Base-by-base conservation (phyloP, 2,797 vertebrate species). In the Hemibagrus guttatus region DNA sequence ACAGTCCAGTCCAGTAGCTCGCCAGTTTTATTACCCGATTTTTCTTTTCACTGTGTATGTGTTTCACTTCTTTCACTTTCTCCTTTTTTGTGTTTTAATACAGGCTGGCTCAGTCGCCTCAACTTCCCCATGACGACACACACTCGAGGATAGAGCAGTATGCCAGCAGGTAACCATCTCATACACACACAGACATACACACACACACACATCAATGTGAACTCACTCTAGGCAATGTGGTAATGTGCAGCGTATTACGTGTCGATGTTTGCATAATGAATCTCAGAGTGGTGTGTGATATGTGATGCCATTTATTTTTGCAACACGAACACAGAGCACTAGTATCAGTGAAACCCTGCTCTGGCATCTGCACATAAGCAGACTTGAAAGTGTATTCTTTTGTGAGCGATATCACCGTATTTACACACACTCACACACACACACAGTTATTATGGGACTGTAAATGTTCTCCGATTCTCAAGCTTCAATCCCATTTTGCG, bases 81-180 rank as follows among this genome's bases (percentile, higher is more conserved):
- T 91, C 91, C 93, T 94, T 92, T 92, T 90, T 87, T 93, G 93
- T 74, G 23, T 93, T 92, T n/a, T 91, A 85, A 93, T 93, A 46
- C 89, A 99, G 98, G 93, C 96, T 97, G 87, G 96, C 96, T 66
- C 97, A 97, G 90, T 98, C 97, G 91, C 97, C 97, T 61, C 97
- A 97, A 91, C 95, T 98, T 87, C 97, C 98, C 93, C 97, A 99
- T 86, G 98, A 99, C 84, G 98, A 99, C 92, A 99, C 98, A 86
- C 98, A 99, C 94, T 98, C 98, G 91, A 95, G 97, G 93, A 99
- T 99, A 96, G 98, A 98, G 90, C 97, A 99, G 84, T 99, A 97
- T 66, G 98, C 98, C 92, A 98, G 95, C 90, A 97, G 98, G 98
- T 99, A 96, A 82, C 35, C 13, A 2, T n/a, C 72, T 58, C 31